Base-by-base conservation (phyloP, 2,113 vertebrate genomes). In the Garra rufa region DNA sequence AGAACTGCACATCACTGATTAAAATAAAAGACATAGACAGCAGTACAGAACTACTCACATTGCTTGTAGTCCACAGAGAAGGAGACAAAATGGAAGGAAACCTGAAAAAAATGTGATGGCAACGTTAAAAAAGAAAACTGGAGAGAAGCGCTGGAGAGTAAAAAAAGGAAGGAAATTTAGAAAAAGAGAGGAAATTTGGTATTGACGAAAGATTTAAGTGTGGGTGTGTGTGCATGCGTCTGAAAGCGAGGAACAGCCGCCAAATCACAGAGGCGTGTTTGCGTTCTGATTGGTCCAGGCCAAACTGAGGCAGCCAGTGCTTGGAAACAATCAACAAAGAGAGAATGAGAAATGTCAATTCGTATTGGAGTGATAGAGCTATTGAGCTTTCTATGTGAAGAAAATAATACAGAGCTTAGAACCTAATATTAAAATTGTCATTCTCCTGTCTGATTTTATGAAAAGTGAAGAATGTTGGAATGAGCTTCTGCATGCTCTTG, bases 241-340 rank as follows among this genome's bases (percentile, higher is more conserved):
- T 46, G 80, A 83, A 81, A 76, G 57, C 74, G 86, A 88, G 89
- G 89, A 92, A 88, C 59, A 69, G 86, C 28, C 41, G 90, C 91
- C 93, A 94, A 93, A 93, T 90, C 87, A 92, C 92, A 93, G 93
- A 95, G 93, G 92, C 90, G 90, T 94, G 92, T 93, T 94, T 94
- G 92, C 94, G 79, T 93, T 94, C 91, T 92, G 92, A 94, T 93
- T 92, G 91, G 89, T 91, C 91, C 91, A 92, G 89, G 92, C 91
- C 92, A 92, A 93, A 91, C 85, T 87, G 89, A 92, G 92, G 91
- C 88, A 85, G 90, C 91, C 90, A 90, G 91, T 91, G 90, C 92
- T 90, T 92, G 82, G 90, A 91, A 89, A 92, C 91, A 90, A 90
- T 88, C 88, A 91, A 93, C 93, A 94, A 93, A 94, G 92, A 85